A percentile compares a stretch with the other conserved stretches of the same genome.
Conservation (phyloP, 1,140 invertebrate species). For the Caenorhabditis remanei region DNA sequence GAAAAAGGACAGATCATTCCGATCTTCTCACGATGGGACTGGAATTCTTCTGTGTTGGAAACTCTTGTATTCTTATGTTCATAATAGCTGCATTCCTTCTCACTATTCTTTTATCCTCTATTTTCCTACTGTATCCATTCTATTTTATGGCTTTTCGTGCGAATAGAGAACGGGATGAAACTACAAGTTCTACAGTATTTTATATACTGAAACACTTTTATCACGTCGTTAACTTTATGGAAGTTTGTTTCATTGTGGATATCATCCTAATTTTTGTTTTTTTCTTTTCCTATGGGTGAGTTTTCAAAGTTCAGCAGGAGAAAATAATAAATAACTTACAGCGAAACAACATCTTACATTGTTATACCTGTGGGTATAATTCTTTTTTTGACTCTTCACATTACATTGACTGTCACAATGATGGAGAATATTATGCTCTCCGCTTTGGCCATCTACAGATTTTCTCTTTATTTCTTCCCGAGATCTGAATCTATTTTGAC, state of each 20-base stretch:
- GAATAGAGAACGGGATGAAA: background rate
- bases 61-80: background rate
- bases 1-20: too few species aligned
- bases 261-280: background rate
- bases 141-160: background rate
- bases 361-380: background rate
- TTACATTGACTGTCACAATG: background rate
- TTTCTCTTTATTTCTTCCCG: background rate
- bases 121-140: background rate
- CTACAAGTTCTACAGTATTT: background rate
- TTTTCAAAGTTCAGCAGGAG: background rate
- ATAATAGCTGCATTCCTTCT: background rate
- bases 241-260: background rate
- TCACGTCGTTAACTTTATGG: background rate
- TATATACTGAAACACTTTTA: background rate
- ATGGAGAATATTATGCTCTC: background rate
- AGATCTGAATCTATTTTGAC: background rate
- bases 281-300: background rate
- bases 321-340: background rate
- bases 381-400: background rate
- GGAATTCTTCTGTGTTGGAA: background rate
- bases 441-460: background rate
- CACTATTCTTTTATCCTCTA: background rate
- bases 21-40: too few species aligned
- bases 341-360: background rate